phyloP scores from a whole-genome alignment of 53 echinoderm and acorn worm species.

The Arbacia lixula region DNA sequence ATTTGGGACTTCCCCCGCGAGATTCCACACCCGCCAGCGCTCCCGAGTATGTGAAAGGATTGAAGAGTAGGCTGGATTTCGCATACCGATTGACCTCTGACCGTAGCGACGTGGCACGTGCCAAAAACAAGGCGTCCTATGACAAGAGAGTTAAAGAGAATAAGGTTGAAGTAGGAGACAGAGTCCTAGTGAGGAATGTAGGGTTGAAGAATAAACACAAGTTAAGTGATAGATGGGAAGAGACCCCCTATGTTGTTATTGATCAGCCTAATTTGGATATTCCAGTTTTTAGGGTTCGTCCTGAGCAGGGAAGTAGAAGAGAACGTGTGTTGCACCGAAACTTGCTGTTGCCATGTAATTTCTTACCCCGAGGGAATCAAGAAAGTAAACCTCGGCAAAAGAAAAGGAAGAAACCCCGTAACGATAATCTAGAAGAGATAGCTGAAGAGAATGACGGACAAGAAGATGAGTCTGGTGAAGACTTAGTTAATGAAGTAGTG shows the following conservation, averaged over 20 bases:
- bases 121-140: neutral
- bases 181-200: constrained; percentile 40
- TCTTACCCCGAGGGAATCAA: too few relatives aligned
- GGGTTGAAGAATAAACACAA: constrained; percentile 39
- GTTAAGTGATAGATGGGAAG: constrained; percentile 36
- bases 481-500: too few relatives aligned
- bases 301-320: neutral
- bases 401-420: too few relatives aligned
- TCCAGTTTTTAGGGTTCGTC: constrained; percentile 39
- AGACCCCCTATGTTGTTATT: constrained; percentile 14
- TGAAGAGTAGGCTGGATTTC: constrained; percentile 19
- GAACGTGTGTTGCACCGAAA: constrained; percentile 41
- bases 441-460: too few relatives aligned
- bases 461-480: too few relatives aligned
- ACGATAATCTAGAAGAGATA: too few relatives aligned
- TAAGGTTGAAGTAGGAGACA: constrained; percentile 25
- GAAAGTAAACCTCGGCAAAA: neutral
- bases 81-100: constrained; percentile 37
- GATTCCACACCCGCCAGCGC: neutral
- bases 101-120: neutral
- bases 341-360: constrained; percentile 34
- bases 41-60: constrained; percentile 15
- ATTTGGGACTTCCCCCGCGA: neutral
- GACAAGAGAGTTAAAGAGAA: neutral
- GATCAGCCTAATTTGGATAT: constrained; percentile 20